Base-by-base conservation (phyloP, 2,888 invertebrate species). In the Caenorhabditis sp. region DNA sequence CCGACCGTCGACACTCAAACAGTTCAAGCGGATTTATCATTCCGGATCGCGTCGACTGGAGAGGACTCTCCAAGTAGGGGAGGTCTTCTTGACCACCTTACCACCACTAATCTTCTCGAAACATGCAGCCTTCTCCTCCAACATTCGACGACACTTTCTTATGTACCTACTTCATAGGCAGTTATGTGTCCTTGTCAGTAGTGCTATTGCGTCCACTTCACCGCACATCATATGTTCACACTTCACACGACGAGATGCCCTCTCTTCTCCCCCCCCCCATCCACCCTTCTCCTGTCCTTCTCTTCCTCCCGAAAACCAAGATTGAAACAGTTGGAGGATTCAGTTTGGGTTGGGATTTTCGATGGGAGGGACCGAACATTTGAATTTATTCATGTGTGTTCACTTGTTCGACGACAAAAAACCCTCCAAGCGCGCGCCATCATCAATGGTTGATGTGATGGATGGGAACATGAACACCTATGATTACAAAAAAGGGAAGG, bases 121-220 rank as follows among this genome's bases (percentile, higher is more conserved):
- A 77, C 77, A 77, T 77, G 64, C 68, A 35, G 60, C 67, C 50
- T 15, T 18, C 64, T 61, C 40, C 35, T 32, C 18, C 44, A n/a
- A 32, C 32, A 32, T 64, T 22, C 37, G 47, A 58, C 64, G 53
- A 71, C 79, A 80, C 56, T 80, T 80, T 80, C 80, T 74, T 64
- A 64, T 80, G 72, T 74, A 80, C 72, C 80, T 80, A 80, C 80
- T 80, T 80, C 74, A 74, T 80, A 74, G 69, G 74, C 80, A 80
- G 80, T 80, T 80, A 80, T 76, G 76, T 81, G 81, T 81, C 81
- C 81, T 81, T 81, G 81, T 81, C 81, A 81, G 81, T 81, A 81
- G 81, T 81, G 81, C 81, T 70, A 81, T 70, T 81, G 81, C 76
- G 70, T 81, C 81, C 81, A 81, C 81, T 81, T 81, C 76, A 81